Conservation (phyloP, 1,140 invertebrate genomes). For the Nasonia longicornis region DNA sequence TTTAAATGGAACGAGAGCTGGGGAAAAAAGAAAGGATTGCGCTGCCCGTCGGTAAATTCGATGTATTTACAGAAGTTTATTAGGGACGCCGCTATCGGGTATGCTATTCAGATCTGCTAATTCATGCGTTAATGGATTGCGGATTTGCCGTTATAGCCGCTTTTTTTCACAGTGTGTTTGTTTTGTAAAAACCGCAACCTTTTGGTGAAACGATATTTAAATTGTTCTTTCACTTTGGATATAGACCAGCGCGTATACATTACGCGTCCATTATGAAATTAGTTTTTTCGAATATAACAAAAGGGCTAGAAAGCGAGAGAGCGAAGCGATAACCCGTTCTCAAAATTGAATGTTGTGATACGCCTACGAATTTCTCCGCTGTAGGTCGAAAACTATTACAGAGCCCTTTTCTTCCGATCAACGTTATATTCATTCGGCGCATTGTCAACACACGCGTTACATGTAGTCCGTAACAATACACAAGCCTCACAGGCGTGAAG, state of each 20-base stretch:
- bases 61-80: conserved; percentile 4
- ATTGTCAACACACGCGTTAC: background rate
- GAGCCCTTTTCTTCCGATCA: background rate
- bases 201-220: too few relatives aligned
- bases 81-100: background rate
- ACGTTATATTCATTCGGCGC: background rate
- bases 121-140: background rate
- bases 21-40: background rate
- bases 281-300: too few relatives aligned
- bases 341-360: background rate
- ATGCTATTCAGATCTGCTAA: background rate
- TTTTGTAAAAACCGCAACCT: too few relatives aligned
- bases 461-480: background rate
- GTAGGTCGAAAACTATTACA: background rate
- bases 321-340: too few relatives aligned
- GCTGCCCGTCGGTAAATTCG: background rate
- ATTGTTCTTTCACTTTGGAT: too few relatives aligned
- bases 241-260: too few relatives aligned
- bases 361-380: background rate
- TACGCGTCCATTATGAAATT: too few relatives aligned
- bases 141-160: background rate
- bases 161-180: background rate
- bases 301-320: too few relatives aligned
- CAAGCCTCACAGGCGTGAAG: background rate
- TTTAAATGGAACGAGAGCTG: background rate